These are phyloP conservation scores for Nannospalax galili DNA, from an alignment of 2,113 vertebrate species.

Conservation along the genomic window DNA sequence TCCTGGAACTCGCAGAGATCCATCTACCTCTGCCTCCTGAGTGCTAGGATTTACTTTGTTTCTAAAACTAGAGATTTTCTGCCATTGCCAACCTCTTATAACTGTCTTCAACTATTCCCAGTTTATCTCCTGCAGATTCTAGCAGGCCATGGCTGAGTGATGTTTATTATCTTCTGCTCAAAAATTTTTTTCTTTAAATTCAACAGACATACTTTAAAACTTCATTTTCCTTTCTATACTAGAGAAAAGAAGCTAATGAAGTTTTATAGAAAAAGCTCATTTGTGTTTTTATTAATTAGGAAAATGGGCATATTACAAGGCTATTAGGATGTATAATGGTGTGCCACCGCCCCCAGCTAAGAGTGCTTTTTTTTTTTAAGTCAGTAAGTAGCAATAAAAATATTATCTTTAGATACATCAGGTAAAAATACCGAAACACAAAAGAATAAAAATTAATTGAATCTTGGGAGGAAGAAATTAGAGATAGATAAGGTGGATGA, in stretches of 20 bases:
- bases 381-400: background rate
- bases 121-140: background rate
- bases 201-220: background rate
- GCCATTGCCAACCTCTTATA: background rate
- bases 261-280: background rate
- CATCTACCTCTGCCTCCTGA: too few relatives aligned
- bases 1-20: too few relatives aligned
- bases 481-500: background rate
- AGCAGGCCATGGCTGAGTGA: background rate
- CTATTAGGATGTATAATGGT: too few relatives aligned
- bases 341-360: too few relatives aligned
- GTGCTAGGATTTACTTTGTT: background rate
- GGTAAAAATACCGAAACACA: slow-evolving; percentile 12
- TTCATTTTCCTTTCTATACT: slow-evolving; percentile 21
- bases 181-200: background rate
- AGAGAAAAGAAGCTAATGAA: background rate
- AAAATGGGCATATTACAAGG: too few relatives aligned
- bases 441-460: slow-evolving; percentile 10
- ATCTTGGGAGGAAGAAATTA: background rate
- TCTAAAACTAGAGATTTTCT: background rate
- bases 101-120: background rate
- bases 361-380: background rate
- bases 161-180: background rate
- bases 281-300: background rate
- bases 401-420: background rate